Evolutionary conservation across 2,888 invertebrate species (phyloP), one percentile per base, ranked within the genome.

Genomic region (Acleris holmiana): DNA sequence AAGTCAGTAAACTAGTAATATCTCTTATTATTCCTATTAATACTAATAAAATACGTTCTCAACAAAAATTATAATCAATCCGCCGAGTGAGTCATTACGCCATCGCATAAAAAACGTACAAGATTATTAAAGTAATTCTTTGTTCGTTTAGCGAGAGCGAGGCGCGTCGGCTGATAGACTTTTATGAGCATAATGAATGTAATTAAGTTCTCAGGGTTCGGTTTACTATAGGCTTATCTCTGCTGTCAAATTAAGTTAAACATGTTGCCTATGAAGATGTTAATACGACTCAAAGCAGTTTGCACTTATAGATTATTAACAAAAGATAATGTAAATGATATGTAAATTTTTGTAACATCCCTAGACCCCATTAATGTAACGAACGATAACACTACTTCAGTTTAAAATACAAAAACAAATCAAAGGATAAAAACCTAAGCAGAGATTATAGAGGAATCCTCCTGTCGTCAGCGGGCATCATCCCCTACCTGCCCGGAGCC

Each of bases 1-100:
- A 97, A 96, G 98, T 98, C 89, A 96, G 96, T 95, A 47, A 19
- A 19, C 25, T 13, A 18, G 17, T 7, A 8, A 7, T 19, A 47
- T 2, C 18, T 10, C 46, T 8, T 13, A 35, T 4, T 35, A 13
- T 35, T 13, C 13, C 13, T 35, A 13, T 0, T 35, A 29, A 3
- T 10, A 13, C 35, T 35, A 35, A 10, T 35, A 35, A 4, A 35
- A 35, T 35, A 13, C 35, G 4, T 13, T 13, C 13, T 4, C 35
- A 13, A 35, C 4, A 25, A 55, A 53, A 41, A 61, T 56, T 44
- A 62, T 56, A 56, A 56, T 56, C 56, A 57, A 61, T 57, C 48
- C 64, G 63, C 57, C 63, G 53, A 25, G 64, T 53, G 53, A 47
- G 53, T 47, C 48, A 64, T 64, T 64, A 64, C 18, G 35, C 35